Conservation (phyloP, 2,797 vertebrate species). For the Heterohyrax brucei region DNA sequence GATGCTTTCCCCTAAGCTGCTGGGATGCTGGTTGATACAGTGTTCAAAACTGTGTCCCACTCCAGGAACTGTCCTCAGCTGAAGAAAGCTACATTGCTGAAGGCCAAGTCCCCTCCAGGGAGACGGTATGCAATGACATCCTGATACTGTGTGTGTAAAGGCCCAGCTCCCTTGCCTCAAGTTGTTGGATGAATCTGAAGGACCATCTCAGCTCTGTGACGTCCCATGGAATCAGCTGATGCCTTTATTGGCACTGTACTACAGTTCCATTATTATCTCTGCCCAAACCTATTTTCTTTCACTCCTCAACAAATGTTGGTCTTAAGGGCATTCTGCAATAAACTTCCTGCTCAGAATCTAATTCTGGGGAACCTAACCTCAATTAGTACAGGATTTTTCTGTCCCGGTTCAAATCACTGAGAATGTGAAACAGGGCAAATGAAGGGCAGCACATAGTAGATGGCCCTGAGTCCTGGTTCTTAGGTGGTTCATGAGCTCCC, state of each 20-base stretch:
- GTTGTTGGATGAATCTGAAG: neutral
- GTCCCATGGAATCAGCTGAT: neutral
- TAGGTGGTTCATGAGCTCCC: neutral
- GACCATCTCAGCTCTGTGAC: neutral
- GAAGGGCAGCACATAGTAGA: neutral
- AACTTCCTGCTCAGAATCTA: slow-evolving; percentile 2
- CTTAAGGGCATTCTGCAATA: neutral
- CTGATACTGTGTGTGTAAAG: neutral
- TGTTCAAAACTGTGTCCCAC: neutral
- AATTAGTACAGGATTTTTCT: neutral
- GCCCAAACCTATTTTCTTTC: neutral
- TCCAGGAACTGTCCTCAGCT: neutral
- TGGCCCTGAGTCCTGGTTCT: neutral
- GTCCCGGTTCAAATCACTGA: slow-evolving; percentile 2
- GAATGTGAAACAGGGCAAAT: neutral
- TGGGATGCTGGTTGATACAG: neutral
- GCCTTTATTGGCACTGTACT: neutral
- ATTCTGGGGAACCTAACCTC: slow-evolving; percentile 7
- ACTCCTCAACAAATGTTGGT: neutral
- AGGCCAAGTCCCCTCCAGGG: no score
- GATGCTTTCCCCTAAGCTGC: neutral
- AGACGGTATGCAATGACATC: neutral
- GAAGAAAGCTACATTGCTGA: neutral
- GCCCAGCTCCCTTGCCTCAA: neutral
- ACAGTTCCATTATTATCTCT: neutral